Base-by-base conservation (phyloP, 2,888 invertebrate genomes). In the Invenusta paracnida region DNA sequence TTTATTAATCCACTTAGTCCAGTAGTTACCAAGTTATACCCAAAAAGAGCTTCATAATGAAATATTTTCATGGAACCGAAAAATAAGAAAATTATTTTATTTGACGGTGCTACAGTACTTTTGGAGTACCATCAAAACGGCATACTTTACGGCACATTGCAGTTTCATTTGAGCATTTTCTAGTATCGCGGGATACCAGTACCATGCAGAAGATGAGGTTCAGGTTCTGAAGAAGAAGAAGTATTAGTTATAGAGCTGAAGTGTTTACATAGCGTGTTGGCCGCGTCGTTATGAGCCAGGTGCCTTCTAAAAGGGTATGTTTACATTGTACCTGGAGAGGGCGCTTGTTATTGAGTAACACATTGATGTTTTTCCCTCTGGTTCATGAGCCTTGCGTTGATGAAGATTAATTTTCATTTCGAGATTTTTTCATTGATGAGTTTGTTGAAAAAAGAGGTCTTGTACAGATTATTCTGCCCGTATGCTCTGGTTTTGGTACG, bases 401-500 rank as follows among this genome's bases (percentile, higher is more conserved):
- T 23, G 5, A 73, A 73, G 5, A 23, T 73, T 23, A 23, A 73
- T 73, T 73, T 73, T 23, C 73, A 25, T 73, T 73, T 73, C 73
- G 27, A 73, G 73, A n/a, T 73, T n/a, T 2, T 73, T 48, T 48
- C 48, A 48, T 5, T 48, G 17, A 48, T 11, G 17, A 48, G 17
- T 48, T 17, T 48, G 17, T 48, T 48, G 48, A 48, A 48, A 48
- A 48, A 48, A 11, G 48, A 48, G 48, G 48, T 79, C 23, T 27
- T 79, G 27, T 79, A 11, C 23, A 79, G 23, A n/a, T 79, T 79
- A 5, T 27, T 79, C 79, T 27, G 23, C 79, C 79, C 2, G 79
- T 79, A n/a, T n/a, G n/a, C 82, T 28, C 82, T 82, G 29, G 82
- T 82, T 30, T 82, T 11, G 31, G 82, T 29, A 82, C 82, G 29